These are phyloP conservation scores for Anastrepha obliqua DNA, from an alignment of 1,140 invertebrate species.

Conservation along the genomic window DNA sequence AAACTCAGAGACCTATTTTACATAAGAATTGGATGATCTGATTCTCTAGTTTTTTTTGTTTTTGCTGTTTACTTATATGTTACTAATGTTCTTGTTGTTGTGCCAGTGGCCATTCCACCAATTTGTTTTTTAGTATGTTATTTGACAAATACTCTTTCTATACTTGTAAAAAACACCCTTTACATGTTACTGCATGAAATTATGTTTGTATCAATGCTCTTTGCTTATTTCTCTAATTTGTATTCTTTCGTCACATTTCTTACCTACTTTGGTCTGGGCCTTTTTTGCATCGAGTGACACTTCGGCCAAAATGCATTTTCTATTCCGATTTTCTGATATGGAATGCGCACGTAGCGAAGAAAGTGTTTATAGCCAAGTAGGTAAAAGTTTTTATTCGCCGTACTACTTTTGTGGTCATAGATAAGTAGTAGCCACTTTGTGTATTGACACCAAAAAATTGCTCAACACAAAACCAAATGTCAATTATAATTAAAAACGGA, in stretches of 20 bases:
- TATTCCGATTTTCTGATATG: constrained; percentile 47
- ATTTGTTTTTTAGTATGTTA: no score
- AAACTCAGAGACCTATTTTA: no score
- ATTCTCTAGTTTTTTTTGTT: no score
- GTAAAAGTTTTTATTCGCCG: background rate
- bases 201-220: background rate
- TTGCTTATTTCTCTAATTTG: constrained; percentile 18
- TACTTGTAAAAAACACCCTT: no score
- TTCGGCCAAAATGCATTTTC: constrained; percentile 30
- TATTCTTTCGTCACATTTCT: constrained; percentile 30
- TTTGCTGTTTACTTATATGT: no score
- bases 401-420: background rate
- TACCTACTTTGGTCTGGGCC: background rate
- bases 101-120: no score
- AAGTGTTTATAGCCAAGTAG: background rate
- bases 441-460: background rate
- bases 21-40: no score
- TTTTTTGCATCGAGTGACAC: background rate
- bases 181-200: background rate
- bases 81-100: no score
- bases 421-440: background rate
- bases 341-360: constrained; percentile 43
- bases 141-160: no score
- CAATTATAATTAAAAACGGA: background rate
- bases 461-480: background rate